A percentile compares a stretch with the other conserved stretches of the same genome.
Evolutionary conservation across 2,113 vertebrate genomes (phyloP).

Genomic region (Accipiter virgatus): DNA sequence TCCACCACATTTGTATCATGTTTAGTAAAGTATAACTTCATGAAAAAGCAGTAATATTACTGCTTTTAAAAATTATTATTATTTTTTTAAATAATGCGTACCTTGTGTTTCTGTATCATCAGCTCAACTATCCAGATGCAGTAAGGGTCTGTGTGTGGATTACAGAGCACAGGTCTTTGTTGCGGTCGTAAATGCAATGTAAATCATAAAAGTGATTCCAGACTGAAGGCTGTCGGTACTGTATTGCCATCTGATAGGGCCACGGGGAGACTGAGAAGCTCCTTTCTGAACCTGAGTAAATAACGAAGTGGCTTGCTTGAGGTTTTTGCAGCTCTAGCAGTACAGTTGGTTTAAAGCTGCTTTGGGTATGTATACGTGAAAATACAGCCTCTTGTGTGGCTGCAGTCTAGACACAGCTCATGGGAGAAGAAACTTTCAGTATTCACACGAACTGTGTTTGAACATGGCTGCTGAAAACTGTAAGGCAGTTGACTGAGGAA

Average conservation of each 20-base stretch:
- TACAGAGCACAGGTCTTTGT: not conserved
- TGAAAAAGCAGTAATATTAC: not conserved
- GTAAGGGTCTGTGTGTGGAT: not conserved
- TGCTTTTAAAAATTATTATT: no score
- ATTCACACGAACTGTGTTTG: not conserved
- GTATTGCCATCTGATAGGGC: fast-evolving
- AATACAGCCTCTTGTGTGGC: not conserved
- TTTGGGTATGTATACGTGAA: not conserved
- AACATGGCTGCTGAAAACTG: not conserved
- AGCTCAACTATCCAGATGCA: not conserved
- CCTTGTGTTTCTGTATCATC: not conserved
- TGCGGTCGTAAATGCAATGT: fast-evolving
- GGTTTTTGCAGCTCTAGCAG: not conserved
- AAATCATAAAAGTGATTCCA: not conserved
- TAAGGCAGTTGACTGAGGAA: not conserved
- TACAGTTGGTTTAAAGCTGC: not conserved
- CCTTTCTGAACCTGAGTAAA: not conserved
- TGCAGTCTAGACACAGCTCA: not conserved
- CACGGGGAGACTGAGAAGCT: not conserved
- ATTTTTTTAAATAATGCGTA: not conserved
- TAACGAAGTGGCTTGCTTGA: not conserved
- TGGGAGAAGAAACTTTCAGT: not conserved
- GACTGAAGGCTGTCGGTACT: not conserved
- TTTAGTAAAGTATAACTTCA: not conserved
- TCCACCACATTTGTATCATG: fast-evolving